Evolutionary conservation across 2,113 vertebrate genomes (phyloP).

Genomic region (Origma solitaria): DNA sequence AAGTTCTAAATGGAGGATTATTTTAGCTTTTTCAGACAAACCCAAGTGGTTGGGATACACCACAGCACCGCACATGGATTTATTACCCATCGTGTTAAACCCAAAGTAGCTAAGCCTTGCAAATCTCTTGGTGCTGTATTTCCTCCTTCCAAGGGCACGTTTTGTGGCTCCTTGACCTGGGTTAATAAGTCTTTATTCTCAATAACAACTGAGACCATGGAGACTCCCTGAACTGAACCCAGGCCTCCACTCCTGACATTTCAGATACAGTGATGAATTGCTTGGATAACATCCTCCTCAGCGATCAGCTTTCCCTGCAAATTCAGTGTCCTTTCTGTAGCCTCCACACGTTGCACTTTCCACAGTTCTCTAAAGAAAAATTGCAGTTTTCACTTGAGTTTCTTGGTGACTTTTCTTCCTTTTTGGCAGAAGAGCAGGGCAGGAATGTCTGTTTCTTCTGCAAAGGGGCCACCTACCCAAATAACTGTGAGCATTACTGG

Average conservation of each 20-base stretch:
- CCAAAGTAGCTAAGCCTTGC: conserved; percentile 32
- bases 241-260: background rate
- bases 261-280: background rate
- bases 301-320: background rate
- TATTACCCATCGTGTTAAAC: conserved; percentile 2
- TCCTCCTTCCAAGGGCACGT: conserved; percentile 20
- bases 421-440: background rate
- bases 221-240: conserved; percentile 9
- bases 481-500: background rate
- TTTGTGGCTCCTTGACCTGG: conserved; percentile 27
- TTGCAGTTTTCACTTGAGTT: background rate
- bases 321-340: background rate
- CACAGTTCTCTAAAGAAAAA: background rate
- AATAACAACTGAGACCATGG: conserved; percentile 22
- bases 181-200: conserved; percentile 60
- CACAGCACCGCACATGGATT: background rate
- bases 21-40: conserved; percentile 7
- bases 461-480: background rate
- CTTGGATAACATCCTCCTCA: conserved; percentile 9
- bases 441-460: background rate
- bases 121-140: background rate
- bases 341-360: background rate
- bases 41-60: background rate
- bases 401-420: background rate
- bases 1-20: background rate